phyloP scores from a whole-genome alignment of 2,888 invertebrate genomes.

The Oscheius sp. region DNA sequence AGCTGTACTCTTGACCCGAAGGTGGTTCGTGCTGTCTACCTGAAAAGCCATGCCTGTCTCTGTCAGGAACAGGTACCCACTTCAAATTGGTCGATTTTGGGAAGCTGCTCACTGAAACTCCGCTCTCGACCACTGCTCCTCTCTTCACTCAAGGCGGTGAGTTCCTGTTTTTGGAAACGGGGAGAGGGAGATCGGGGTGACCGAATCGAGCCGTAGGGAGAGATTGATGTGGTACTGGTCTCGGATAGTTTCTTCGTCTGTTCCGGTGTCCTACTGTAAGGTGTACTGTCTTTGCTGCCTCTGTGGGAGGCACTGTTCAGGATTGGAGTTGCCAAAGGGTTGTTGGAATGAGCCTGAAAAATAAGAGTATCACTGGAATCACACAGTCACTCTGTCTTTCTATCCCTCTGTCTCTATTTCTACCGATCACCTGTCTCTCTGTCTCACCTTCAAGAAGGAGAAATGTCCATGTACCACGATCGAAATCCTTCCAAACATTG shows the following conservation, averaged over 20 bases:
- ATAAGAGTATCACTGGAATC: too few species aligned
- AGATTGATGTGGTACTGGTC: conserved; percentile 25
- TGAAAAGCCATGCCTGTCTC: background rate
- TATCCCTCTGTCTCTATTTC: too few species aligned
- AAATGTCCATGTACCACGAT: conserved; percentile 61
- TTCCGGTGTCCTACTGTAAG: conserved; percentile 39
- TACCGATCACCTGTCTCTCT: too few species aligned
- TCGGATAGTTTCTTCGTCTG: conserved; percentile 37
- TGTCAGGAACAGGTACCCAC: background rate
- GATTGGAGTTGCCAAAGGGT: conserved; percentile 11
- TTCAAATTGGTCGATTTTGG: conserved; percentile 35
- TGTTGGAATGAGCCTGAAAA: conserved; percentile 43
- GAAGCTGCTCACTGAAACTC: conserved; percentile 35
- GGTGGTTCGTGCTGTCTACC: conserved; percentile 36
- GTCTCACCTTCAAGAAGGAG: conserved; percentile 40
- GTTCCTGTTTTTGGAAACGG: conserved; percentile 28
- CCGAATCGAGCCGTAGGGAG: conserved; percentile 29
- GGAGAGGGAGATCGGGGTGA: conserved; percentile 36
- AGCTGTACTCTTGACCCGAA: conserved; percentile 34
- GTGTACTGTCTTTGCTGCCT: conserved; percentile 32
- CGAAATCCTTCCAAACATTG: conserved; percentile 63
- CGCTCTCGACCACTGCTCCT: conserved; percentile 34
- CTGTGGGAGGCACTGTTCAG: conserved; percentile 4
- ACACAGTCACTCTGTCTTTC: too few species aligned
- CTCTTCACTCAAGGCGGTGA: conserved; percentile 35